Evolutionary conservation across 1,140 invertebrate species (phyloP).

Genomic region (Anastrepha ludens): DNA sequence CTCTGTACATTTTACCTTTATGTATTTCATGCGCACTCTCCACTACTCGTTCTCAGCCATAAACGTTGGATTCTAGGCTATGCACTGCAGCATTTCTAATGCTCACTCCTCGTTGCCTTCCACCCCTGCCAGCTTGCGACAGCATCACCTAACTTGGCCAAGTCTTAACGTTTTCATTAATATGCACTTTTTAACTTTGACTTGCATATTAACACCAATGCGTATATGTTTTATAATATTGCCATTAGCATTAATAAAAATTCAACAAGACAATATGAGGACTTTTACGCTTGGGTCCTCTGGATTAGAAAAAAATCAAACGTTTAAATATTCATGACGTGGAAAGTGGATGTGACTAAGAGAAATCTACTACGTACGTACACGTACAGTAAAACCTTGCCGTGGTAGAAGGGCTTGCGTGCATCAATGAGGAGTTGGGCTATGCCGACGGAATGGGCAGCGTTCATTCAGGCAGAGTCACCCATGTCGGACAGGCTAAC

Average conservation of each 20-base stretch:
- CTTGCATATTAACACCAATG: neutral
- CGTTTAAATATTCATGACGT: neutral
- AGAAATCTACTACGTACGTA: too few species aligned
- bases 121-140: neutral
- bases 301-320: neutral
- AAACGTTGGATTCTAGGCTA: neutral
- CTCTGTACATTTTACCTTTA: neutral
- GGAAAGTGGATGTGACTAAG: too few species aligned
- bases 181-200: neutral
- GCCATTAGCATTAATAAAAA: slow-evolving; percentile 13
- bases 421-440: too few species aligned
- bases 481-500: too few species aligned
- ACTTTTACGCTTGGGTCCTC: neutral
- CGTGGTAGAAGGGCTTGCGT: too few species aligned
- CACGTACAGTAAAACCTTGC: too few species aligned
- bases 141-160: neutral
- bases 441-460: too few species aligned
- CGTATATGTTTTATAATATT: neutral
- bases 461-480: too few species aligned
- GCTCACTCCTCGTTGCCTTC: neutral
- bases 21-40: neutral
- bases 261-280: neutral
- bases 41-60: neutral
- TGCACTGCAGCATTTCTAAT: neutral
- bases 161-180: slow-evolving; percentile 17